Conservation (phyloP, 2,113 vertebrate species). For the Aphelocoma coerulescens region DNA sequence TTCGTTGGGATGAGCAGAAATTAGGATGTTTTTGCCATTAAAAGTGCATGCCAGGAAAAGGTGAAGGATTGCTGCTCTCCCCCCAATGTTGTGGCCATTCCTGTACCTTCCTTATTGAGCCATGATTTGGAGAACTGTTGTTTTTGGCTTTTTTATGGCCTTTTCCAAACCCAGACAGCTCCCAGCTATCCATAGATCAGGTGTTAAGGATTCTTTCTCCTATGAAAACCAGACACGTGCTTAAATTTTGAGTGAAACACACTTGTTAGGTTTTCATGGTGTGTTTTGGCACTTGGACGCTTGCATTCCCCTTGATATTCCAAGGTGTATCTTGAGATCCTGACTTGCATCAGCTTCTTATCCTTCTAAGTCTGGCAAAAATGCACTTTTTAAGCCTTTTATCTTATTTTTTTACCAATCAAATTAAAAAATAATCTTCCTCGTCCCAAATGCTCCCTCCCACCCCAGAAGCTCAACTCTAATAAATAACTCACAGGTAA, state of each 20-base stretch:
- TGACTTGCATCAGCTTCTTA: not conserved
- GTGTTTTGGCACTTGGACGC: not conserved
- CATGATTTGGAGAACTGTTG: not conserved
- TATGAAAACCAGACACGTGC: not conserved
- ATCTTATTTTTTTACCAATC: not conserved
- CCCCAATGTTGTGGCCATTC: not conserved
- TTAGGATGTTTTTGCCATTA: not conserved
- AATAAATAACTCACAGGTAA: not conserved
- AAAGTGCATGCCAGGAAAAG: not conserved
- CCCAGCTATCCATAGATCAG: not conserved
- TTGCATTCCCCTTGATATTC: not conserved
- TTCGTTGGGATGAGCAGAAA: not conserved
- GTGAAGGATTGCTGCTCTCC: not conserved
- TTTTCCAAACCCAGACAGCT: not conserved
- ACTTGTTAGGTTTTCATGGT: not conserved
- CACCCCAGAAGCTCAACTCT: not conserved
- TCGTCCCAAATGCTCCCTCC: slow-evolving; percentile 5
- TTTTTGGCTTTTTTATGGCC: not conserved
- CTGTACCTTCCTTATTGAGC: not conserved
- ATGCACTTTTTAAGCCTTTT: not conserved
- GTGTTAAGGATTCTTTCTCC: not conserved
- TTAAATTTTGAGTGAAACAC: not conserved
- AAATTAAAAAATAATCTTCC: not conserved
- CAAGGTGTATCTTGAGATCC: not conserved
- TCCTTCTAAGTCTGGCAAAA: not conserved